Evolutionary conservation across 2,113 vertebrate genomes (phyloP).

Genomic region (Probosciger aterrimus): DNA sequence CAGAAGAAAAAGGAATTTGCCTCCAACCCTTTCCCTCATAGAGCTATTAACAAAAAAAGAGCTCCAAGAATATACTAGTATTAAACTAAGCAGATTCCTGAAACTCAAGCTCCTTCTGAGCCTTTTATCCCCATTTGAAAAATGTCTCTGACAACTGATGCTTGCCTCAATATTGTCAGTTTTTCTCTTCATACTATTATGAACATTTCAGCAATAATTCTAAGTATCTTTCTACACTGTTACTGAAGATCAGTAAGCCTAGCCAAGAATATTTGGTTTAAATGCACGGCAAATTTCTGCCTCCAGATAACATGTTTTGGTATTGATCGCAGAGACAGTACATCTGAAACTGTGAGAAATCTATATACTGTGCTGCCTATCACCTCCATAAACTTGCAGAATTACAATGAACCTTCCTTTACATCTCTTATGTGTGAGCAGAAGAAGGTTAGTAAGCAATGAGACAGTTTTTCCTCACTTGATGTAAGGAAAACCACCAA

Average conservation of each 20-base stretch:
- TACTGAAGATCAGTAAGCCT: slow-evolving; percentile 6
- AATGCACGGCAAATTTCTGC: slow-evolving; percentile 33
- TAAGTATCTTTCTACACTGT: slow-evolving; percentile 6
- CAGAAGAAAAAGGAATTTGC: slow-evolving; percentile 29
- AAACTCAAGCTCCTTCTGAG: slow-evolving; percentile 39
- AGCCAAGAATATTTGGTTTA: slow-evolving; percentile 25
- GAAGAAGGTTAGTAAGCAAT: neutral
- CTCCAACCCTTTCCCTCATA: neutral
- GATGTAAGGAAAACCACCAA: neutral
- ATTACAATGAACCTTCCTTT: neutral
- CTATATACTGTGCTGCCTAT: neutral
- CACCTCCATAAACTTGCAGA: neutral
- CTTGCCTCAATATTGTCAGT: neutral
- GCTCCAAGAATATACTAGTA: slow-evolving; percentile 27
- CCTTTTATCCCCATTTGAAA: slow-evolving; percentile 45
- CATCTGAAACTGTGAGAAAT: neutral
- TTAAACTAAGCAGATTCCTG: slow-evolving; percentile 44
- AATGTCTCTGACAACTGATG: slow-evolving; percentile 22
- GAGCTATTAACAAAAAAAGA: slow-evolving; percentile 47
- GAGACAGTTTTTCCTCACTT: neutral
- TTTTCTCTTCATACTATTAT: slow-evolving; percentile 1
- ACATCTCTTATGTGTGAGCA: neutral
- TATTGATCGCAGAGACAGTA: slow-evolving; percentile 8
- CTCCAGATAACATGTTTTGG: slow-evolving; percentile 1
- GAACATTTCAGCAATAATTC: slow-evolving; percentile 47